Evolutionary conservation across 2,888 invertebrate genomes (phyloP), one percentile per base, ranked within the genome.

Genomic region (Muschampia plurimacula): DNA sequence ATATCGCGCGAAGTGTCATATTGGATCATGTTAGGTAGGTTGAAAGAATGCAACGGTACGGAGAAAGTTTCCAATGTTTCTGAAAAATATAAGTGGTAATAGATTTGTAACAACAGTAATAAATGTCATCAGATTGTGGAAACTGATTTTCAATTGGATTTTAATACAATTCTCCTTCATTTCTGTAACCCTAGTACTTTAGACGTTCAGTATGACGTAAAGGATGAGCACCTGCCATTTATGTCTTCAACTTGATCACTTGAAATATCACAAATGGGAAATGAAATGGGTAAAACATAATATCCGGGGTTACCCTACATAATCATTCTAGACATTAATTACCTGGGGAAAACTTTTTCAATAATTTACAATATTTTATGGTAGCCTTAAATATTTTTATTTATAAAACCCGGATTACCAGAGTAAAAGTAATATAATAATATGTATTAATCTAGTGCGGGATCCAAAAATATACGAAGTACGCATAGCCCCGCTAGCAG

Each of bases 191-290:
- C 63, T 69, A 15, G 69, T 69, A 55, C 87, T 87, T 84, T 88
- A 86, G 90, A 69, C 63, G 69, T 52, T 39, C 8, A 52, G 41
- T 10, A 69, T 94, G 94, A 94, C 94, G 93, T 92, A 93, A 89
- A 81, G 82, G 93, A 93, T 88, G 84, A 85, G 85, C 81, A 82
- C 81, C 86, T 88, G 90, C 91, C 91, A 91, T 82, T 89, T 88
- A 87, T 89, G 87, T 67, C 60, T 60, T 62, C 68, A 62, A 28
- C 10, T 52, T 62, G 68, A 49, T 32, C 39, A 55, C 22, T 9
- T 32, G 36, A 39, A 32, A 52, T 22, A 2, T 44, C 44, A 44
- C 44, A 9, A 10, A 44, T 0, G 10, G 10, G 44, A 9, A 10
- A 44, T 44, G 44, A 44, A 22, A 22, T 0, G 22, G 22, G 22